Base-by-base conservation (phyloP, 2,113 vertebrate species). In the Axis porcinus region DNA sequence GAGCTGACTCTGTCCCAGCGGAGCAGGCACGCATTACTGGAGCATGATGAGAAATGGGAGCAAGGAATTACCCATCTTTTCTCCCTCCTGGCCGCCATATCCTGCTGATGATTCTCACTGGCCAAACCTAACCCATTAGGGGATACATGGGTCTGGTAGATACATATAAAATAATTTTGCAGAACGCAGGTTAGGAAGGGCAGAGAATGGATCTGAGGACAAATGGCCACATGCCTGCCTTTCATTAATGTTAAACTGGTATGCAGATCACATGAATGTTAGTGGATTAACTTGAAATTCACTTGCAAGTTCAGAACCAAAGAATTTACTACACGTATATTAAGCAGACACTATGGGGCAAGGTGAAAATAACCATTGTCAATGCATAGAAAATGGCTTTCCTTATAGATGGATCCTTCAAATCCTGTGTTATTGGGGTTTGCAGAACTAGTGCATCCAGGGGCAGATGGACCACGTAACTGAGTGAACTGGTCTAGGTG, bases 381-480 rank as follows among this genome's bases (percentile, higher is more conserved):
- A 79, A 94, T 92, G 33, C 33, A 45, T 21, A 74, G 43, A 45
- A 45, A 43, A 54, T 90, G 25, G 57, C 57, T 87, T 43, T 64
- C 17, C 45, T 70, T 23, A 23, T 52, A 21, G 36, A 12, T 43
- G 60, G 27, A 23, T 8, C 23, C 64, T 85, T 91, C 19, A 67
- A 52, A 82, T 87, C 25, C 7, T 85, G 19, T 23, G 8, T 12
- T 70, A 5, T 7, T 4, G 52, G 43, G 57, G 36, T 33, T 36
- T 43, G 9, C 14, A 52, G 78, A 67, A 13, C 14, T 10, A 9
- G 40, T 23, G 7, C 25, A 33, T 86, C 52, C 7, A 16, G 52
- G 30, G 79, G 7, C n/a, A 11, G 40, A 54, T 0, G 2, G 9
- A 27, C 7, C 8, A 6, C 25, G 1, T 1, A 11, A 21, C 23